Conservation (phyloP, 2,113 vertebrate species). For the Odocoileus virginianus region DNA sequence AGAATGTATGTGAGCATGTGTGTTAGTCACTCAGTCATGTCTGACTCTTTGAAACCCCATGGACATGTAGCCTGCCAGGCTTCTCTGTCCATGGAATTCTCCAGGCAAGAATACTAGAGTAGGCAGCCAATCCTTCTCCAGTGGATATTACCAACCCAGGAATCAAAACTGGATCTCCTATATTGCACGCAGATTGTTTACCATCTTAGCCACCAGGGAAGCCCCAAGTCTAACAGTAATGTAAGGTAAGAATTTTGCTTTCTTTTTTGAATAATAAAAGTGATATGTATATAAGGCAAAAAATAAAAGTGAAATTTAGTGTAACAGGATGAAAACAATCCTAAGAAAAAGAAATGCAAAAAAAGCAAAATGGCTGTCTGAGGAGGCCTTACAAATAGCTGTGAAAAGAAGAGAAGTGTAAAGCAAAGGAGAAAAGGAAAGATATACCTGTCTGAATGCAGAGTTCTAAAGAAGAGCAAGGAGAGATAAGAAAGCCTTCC, state of each 20-base stretch:
- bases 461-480: neutral
- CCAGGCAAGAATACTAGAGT: neutral
- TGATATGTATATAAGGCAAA: neutral
- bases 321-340: neutral
- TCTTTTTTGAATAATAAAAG: neutral
- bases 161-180: neutral
- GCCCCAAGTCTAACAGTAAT: neutral
- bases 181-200: neutral
- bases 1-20: neutral
- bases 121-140: neutral
- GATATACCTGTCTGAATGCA: neutral
- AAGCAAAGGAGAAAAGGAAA: neutral
- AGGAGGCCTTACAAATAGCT: neutral
- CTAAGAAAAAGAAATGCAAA: neutral
- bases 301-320: neutral
- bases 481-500: neutral
- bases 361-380: neutral
- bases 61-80: neutral
- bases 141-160: neutral
- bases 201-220: neutral
- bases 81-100: neutral
- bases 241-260: neutral
- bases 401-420: neutral
- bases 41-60: neutral
- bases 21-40: neutral